Evolutionary conservation across 2,888 invertebrate genomes (phyloP).

Genomic region (Dermolepida albohirtum): DNA sequence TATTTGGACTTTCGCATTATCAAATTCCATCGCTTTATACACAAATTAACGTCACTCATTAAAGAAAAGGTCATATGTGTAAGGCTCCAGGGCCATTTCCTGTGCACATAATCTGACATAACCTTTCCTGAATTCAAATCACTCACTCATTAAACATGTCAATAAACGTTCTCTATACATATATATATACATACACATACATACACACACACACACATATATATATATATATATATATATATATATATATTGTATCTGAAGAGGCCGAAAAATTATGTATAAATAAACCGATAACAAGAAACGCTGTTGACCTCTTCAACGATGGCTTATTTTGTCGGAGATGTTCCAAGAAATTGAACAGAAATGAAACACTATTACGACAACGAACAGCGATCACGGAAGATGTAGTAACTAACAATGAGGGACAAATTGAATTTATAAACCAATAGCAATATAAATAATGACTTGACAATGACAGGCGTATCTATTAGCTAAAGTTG

Average conservation of each 20-base stretch:
- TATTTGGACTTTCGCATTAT: no score
- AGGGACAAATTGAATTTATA: conserved; percentile 19
- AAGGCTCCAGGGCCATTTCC: conserved; percentile 8
- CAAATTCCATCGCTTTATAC: no score
- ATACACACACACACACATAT: not conserved
- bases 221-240: not conserved
- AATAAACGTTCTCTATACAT: conserved; percentile 2
- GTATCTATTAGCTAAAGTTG: no score
- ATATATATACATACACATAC: conserved; percentile 20
- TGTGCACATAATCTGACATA: conserved; percentile 18
- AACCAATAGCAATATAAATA: conserved; percentile 10
- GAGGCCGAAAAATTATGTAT: not conserved
- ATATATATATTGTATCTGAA: not conserved
- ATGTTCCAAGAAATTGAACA: conserved; percentile 24
- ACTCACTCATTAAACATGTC: conserved; percentile 6
- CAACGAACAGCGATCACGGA: conserved; percentile 5
- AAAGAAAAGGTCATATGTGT: no score
- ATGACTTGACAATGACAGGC: not conserved
- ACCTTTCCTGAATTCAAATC: conserved; percentile 10
- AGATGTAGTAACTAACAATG: conserved; percentile 22
- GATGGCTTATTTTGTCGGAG: conserved; percentile 15
- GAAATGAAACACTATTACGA: not conserved
- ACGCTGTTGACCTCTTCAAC: conserved; percentile 30
- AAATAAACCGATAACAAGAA: conserved; percentile 25
- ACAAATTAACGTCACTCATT: no score